Conservation (phyloP, 35 echinoderm and acorn worm genomes). For the Ophiothrix spiculata region DNA sequence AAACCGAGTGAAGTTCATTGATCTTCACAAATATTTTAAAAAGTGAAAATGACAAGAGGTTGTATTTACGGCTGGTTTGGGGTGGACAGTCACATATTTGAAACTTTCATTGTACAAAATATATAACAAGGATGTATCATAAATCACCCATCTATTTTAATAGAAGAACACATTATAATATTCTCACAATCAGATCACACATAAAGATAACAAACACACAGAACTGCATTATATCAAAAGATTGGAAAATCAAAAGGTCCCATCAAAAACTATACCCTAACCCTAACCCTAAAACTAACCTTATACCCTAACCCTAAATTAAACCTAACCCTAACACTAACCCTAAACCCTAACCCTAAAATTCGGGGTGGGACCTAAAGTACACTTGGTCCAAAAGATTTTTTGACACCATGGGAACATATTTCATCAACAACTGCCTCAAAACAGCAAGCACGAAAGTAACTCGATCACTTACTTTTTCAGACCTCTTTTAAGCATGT, state of each 20-base stretch:
- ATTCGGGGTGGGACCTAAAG: no score
- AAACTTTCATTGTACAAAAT: background rate
- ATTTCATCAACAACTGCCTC: no score
- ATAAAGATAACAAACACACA: background rate
- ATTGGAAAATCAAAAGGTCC: background rate
- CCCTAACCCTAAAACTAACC: no score
- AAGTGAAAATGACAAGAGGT: no score
- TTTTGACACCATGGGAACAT: no score
- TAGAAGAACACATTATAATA: background rate
- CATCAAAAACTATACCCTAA: background rate
- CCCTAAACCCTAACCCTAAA: no score
- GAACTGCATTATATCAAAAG: background rate
- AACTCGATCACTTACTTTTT: no score
- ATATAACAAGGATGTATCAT: background rate
- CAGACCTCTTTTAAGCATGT: no score
- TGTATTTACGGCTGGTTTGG: background rate
- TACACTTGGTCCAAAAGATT: no score
- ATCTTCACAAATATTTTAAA: background rate
- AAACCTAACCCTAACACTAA: no score
- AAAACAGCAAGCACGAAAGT: no score
- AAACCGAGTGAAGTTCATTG: background rate
- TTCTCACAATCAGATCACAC: background rate
- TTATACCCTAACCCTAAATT: no score
- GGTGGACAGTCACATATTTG: background rate
- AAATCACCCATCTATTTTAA: background rate